phyloP scores from a whole-genome alignment of 2,113 vertebrate genomes.

The Cyanoramphus novaezelandiae region DNA sequence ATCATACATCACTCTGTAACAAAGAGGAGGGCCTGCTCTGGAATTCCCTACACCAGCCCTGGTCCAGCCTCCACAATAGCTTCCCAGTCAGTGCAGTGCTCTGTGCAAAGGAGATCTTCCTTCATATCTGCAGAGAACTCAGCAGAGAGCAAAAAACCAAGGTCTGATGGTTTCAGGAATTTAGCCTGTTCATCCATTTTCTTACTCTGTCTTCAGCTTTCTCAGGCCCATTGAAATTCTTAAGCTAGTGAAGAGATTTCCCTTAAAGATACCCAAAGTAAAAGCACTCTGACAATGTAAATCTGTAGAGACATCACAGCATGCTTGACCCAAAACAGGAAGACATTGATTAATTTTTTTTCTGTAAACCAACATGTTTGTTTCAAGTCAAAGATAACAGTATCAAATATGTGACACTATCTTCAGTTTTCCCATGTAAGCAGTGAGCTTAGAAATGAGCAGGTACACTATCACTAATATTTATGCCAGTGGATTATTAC shows the following conservation, averaged over 20 bases:
- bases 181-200: neutral
- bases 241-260: neutral
- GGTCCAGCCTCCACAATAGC: neutral
- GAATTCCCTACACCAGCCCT: neutral
- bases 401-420: neutral
- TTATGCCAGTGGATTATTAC: neutral
- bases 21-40: neutral
- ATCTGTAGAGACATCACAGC: neutral
- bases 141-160: neutral
- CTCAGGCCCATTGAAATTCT: neutral
- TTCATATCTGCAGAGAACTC: neutral
- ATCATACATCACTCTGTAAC: rapidly evolving
- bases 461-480: neutral
- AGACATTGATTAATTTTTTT: neutral
- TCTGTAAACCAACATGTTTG: rapidly evolving
- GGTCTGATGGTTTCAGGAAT: neutral
- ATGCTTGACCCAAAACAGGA: neutral
- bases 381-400: neutral
- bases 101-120: neutral
- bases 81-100: neutral
- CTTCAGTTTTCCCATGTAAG: neutral
- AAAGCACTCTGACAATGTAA: neutral
- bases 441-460: neutral
- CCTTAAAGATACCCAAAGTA: neutral
- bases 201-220: neutral